phyloP scores from a whole-genome alignment of 2,797 vertebrate genomes.

The Cirrhinus mrigala region DNA sequence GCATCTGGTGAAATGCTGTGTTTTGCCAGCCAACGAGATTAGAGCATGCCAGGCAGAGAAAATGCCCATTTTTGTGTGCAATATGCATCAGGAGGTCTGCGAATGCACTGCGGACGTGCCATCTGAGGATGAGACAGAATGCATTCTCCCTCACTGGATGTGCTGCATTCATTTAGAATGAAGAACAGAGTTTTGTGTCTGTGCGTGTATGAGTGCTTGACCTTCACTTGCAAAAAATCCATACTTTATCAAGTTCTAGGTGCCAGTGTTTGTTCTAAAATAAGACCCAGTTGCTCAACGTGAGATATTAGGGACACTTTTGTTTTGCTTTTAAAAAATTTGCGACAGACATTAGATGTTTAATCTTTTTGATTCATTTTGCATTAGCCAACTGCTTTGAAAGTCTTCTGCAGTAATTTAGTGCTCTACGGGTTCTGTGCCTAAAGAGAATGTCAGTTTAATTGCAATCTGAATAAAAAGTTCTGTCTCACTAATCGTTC shows the following conservation, averaged over 20 bases:
- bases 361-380: constrained; percentile 10
- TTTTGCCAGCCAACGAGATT: constrained; percentile 24
- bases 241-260: not conserved
- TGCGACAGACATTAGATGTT: not conserved
- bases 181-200: not conserved
- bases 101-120: constrained; percentile 1
- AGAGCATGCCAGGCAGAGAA: constrained; percentile 15
- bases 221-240: not conserved
- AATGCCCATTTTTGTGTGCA: constrained; percentile 3
- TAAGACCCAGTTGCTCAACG: not conserved
- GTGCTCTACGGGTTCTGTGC: constrained; percentile 3
- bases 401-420: constrained; percentile 14
- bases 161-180: constrained; percentile 6
- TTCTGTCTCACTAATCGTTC: constrained; percentile 9
- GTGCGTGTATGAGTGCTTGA: not conserved
- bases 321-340: constrained; percentile 24
- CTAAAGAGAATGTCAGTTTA: constrained; percentile 24
- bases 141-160: not conserved
- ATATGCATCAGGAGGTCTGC: not conserved
- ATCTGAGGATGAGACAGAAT: not conserved
- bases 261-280: not conserved
- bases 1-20: not conserved
- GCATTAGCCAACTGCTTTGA: constrained; percentile 12
- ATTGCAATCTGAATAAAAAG: constrained; percentile 26
- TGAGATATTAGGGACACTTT: not conserved